phyloP scores from a whole-genome alignment of 2,888 invertebrate species.

The Sipha maydis region DNA sequence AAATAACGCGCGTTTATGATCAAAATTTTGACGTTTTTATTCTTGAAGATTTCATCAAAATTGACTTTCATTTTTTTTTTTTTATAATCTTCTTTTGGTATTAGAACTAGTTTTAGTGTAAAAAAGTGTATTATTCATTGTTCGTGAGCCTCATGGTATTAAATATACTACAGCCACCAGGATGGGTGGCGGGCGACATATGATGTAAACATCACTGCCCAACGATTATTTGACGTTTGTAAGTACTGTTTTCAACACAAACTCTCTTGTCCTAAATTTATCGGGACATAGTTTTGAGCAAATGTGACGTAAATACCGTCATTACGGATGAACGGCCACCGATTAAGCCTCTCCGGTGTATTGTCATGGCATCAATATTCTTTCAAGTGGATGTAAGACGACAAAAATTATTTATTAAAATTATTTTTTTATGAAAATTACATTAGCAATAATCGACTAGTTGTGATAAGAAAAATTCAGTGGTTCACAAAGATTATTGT shows the following conservation, averaged over 20 bases:
- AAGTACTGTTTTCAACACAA: conserved; percentile 17
- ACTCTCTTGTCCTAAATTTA: neutral
- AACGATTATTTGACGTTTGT: conserved; percentile 36
- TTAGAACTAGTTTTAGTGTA: neutral
- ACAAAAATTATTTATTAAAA: conserved; percentile 29
- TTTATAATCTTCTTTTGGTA: neutral
- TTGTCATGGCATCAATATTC: conserved; percentile 59
- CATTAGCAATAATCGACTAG: no score
- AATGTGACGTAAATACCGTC: conserved; percentile 38
- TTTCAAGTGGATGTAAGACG: conserved; percentile 28
- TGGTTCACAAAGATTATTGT: no score
- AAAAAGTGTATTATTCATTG: neutral
- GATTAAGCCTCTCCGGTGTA: conserved; percentile 53
- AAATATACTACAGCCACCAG: conserved; percentile 10
- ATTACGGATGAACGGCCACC: conserved; percentile 55
- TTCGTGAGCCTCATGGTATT: conserved; percentile 36
- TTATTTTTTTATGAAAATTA: no score
- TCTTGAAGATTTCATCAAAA: neutral
- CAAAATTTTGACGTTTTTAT: conserved; percentile 12
- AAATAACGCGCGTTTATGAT: conserved; percentile 54
- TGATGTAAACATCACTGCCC: conserved; percentile 48
- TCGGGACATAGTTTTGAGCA: neutral
- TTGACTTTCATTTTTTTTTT: neutral
- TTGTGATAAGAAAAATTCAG: no score
- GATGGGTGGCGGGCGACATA: conserved; percentile 53